Conservation (phyloP, 2,113 vertebrate species). For the Stegostoma tigrinum region DNA sequence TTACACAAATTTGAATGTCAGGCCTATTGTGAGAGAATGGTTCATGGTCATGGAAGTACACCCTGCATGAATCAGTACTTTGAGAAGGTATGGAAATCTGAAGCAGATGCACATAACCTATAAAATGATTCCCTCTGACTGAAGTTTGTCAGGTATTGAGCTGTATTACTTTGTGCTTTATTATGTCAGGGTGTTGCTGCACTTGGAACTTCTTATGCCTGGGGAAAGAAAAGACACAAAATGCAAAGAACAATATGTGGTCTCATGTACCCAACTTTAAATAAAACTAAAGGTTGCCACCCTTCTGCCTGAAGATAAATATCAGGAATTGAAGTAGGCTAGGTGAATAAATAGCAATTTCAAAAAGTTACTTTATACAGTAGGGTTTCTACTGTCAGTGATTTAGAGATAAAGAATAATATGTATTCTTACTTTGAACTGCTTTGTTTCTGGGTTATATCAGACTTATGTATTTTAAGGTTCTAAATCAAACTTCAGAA, state of each 20-base stretch:
- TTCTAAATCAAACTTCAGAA: not conserved
- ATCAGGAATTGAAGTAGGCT: not conserved
- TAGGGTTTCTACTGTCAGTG: not conserved
- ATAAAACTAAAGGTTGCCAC: not conserved
- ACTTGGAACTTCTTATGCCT: not conserved
- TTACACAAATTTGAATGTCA: not conserved
- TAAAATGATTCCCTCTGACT: not conserved
- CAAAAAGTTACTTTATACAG: not conserved
- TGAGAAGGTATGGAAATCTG: not conserved
- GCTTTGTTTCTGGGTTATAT: not conserved
- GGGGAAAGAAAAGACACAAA: not conserved
- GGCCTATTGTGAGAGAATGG: not conserved
- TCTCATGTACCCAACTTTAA: conserved; percentile 1
- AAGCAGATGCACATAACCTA: not conserved
- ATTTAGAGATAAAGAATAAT: not conserved
- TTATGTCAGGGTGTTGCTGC: not conserved
- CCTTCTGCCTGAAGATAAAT: conserved; percentile 20
- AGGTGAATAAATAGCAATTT: not conserved
- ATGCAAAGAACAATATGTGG: not conserved
- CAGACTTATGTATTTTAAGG: not conserved
- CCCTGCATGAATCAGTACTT: not conserved
- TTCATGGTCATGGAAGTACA: not conserved
- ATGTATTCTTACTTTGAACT: not conserved
- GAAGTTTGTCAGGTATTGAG: not conserved
- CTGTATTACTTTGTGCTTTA: not conserved